Evolutionary conservation across 2,797 vertebrate species (phyloP), one percentile per base, ranked within the genome.

Genomic region (Caiman crocodilus): DNA sequence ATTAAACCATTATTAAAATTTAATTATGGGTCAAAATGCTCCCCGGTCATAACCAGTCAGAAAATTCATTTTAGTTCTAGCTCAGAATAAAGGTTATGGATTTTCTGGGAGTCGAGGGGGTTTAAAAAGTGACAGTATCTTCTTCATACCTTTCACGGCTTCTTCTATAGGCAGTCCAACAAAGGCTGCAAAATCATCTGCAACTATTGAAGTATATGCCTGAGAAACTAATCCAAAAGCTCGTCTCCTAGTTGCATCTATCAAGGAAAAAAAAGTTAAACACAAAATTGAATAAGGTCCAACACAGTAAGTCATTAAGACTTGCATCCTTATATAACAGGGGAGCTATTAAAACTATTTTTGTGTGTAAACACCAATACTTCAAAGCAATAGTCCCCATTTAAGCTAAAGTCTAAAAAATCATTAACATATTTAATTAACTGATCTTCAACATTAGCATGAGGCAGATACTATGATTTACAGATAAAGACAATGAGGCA

Each of bases 111-210:
- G 9, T 10, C 3, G 42, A 11, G 42, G 42, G 42, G 42, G 42
- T 50, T 50, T 50, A 50, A 50, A 50, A 50, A 10, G 42, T 50
- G 42, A 50, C 10, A 50, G 42, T 10, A 50, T 50, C 42, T 10
- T 50, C 42, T 50, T 50, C 42, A 42, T 95, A 99, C 99, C 99
- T 97, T 99, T 99, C 65, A 99, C 99, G 5, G 99, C 99, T 86
- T 99, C 99, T 88, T 99, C 99, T 76, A 99, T 99, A 4, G 99
- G 98, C 96, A 99, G 99, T 18, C 99, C 99, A 0, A 99, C 99
- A 74, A 99, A 99, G 42, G 99, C 98, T 4, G 99, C 99, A 7
- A 99, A 99, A 78, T 99, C 99, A 0, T 99, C 99, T 0, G 98
- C 99, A 3, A 98, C 94, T 95, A 99, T 99, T 56, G 99, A 99